These are phyloP conservation scores for Alentia gelatinosa DNA, from an alignment of 2,888 invertebrate species.

Conservation along the genomic window DNA sequence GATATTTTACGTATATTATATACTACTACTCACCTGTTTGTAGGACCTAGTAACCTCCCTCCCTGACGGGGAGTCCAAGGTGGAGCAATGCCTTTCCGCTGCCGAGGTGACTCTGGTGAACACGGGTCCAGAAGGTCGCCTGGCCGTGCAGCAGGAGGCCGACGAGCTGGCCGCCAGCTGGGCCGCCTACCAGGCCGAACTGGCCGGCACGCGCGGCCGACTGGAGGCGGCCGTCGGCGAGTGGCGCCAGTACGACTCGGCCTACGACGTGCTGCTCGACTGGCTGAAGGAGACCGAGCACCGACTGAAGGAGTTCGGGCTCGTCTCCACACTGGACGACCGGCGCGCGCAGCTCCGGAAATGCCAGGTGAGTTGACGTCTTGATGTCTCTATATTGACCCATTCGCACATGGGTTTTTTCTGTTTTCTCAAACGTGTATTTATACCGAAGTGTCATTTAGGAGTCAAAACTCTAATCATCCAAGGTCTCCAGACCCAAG, in stretches of 20 bases:
- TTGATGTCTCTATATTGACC: too few species aligned
- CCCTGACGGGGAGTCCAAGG: constrained; percentile 81
- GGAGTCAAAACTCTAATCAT: too few species aligned
- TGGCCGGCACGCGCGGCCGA: constrained; percentile 81
- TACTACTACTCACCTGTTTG: too few species aligned
- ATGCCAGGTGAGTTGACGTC: constrained; percentile 84
- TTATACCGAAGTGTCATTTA: too few species aligned
- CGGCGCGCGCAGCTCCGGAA: constrained; percentile 88
- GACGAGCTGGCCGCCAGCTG: constrained; percentile 95
- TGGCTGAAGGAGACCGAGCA: constrained; percentile 93
- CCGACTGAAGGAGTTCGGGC: constrained; percentile 91
- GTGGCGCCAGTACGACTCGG: constrained; percentile 93
- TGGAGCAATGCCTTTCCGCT: constrained; percentile 87
- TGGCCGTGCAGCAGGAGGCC: constrained; percentile 86
- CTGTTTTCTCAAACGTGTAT: too few species aligned
- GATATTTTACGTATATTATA: too few species aligned
- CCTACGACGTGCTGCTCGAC: constrained; percentile 89
- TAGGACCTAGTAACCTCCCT: constrained; percentile 84
- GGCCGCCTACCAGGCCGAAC: constrained; percentile 82
- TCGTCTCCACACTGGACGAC: constrained; percentile 90
- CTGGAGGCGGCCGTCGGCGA: constrained; percentile 88
- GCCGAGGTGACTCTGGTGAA: constrained; percentile 82
- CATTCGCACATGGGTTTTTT: too few species aligned
- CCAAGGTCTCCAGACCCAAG: too few species aligned
- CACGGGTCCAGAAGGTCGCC: constrained; percentile 81